phyloP scores from a whole-genome alignment of 2,888 invertebrate genomes.

The Caenorhabditis auriculariae region DNA sequence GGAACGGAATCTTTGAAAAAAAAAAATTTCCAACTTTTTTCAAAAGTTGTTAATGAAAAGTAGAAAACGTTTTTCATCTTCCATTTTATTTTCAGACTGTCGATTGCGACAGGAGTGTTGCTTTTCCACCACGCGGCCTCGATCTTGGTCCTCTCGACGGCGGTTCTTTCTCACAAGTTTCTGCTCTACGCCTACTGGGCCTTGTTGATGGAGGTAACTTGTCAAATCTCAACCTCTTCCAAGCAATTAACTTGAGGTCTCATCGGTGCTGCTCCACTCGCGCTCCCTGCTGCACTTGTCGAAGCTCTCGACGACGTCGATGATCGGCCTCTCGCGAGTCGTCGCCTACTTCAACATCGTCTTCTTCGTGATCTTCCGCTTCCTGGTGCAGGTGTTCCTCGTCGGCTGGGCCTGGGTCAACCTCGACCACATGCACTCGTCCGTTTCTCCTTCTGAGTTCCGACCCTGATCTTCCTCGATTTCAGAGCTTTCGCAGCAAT shows the following conservation, averaged over 20 bases:
- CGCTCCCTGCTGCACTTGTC: constrained; percentile 37
- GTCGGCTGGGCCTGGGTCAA: constrained; percentile 41
- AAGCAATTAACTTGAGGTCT: constrained; percentile 20
- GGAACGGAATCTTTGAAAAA: no score
- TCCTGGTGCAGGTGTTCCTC: constrained; percentile 35
- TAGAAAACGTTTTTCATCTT: no score
- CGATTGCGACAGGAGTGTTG: constrained; percentile 42
- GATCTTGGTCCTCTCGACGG: constrained; percentile 33
- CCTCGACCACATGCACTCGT: constrained; percentile 38
- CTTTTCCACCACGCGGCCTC: constrained; percentile 41
- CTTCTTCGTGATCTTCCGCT: constrained; percentile 39
- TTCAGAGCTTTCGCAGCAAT: constrained; percentile 33
- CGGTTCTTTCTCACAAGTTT: constrained; percentile 38
- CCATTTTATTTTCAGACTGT: constrained; percentile 28
- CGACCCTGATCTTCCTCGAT: neutral
- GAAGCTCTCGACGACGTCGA: constrained; percentile 32
- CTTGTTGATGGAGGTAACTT: constrained; percentile 34
- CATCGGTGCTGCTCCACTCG: constrained; percentile 38
- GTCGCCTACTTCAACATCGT: constrained; percentile 28
- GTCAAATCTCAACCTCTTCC: no score
- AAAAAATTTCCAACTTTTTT: no score
- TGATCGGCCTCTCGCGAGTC: constrained; percentile 29
- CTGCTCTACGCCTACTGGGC: constrained; percentile 45
- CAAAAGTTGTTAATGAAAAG: no score
- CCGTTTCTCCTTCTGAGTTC: constrained; percentile 7